These are phyloP conservation scores for Chrosomus eos DNA, from an alignment of 2,797 vertebrate species.

Conservation along the genomic window DNA sequence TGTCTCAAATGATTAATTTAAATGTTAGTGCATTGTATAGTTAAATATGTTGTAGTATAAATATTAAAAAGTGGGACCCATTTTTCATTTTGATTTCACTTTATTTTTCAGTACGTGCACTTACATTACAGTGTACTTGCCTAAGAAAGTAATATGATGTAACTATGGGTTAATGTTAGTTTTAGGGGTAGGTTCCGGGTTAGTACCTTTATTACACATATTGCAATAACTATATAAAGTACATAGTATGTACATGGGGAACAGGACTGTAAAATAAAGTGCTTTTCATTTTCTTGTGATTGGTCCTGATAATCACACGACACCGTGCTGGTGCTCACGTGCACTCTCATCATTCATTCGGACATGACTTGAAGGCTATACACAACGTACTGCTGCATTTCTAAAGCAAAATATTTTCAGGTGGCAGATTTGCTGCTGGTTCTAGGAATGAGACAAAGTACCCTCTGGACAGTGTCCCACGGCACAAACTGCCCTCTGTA, in stretches of 20 bases:
- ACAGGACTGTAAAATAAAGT: no score
- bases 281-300: background rate
- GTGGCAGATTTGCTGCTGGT: background rate
- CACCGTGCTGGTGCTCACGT: background rate
- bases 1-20: background rate
- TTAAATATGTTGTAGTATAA: background rate
- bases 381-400: background rate
- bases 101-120: no score
- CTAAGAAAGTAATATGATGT: no score
- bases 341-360: background rate
- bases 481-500: constrained; percentile 1
- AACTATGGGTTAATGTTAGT: no score
- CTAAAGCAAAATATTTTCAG: background rate
- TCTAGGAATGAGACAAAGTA: constrained; percentile 5
- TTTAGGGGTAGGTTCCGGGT: no score
- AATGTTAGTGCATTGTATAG: background rate
- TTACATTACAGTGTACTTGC: no score
- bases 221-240: no score
- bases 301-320: background rate
- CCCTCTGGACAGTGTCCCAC: background rate
- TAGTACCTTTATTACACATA: no score
- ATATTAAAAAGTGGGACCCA: background rate
- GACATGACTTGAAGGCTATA: background rate
- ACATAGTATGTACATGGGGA: no score
- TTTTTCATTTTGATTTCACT: background rate